A percentile compares a stretch with the other conserved stretches of the same genome.
Evolutionary conservation across 1,140 invertebrate species (phyloP).

Genomic region (Drosophila yakuba): DNA sequence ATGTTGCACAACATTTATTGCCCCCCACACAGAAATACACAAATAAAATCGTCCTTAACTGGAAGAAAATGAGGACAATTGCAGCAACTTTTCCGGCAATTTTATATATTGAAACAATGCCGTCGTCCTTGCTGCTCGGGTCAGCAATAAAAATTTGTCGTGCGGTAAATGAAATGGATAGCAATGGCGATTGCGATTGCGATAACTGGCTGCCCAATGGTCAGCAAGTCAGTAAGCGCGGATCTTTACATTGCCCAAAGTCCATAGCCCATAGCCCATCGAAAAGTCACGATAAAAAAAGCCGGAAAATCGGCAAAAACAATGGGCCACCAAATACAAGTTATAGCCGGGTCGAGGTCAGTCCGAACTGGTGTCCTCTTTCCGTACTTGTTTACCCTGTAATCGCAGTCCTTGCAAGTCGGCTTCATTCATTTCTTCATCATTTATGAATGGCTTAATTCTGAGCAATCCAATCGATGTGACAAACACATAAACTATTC

Average conservation of each 20-base stretch:
- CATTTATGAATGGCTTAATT: conserved; percentile 13
- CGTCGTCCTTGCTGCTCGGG: conserved; percentile 64
- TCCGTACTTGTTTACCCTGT: conserved; percentile 23
- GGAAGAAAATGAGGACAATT: conserved; percentile 79
- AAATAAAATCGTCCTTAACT: conserved; percentile 72
- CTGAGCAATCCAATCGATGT: background rate
- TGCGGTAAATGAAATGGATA: conserved; percentile 81
- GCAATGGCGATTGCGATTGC: conserved; percentile 78
- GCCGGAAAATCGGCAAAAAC: conserved; percentile 10
- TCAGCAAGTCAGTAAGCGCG: conserved; percentile 21
- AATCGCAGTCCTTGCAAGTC: conserved; percentile 1
- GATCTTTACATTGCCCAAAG: conserved; percentile 1
- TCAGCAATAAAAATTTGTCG: conserved; percentile 83
- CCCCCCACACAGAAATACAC: conserved; percentile 39
- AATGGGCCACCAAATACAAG: conserved; percentile 40
- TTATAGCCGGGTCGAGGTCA: conserved; percentile 68
- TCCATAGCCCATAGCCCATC: conserved; percentile 4
- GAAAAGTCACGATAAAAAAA: conserved; percentile 18
- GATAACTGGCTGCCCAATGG: conserved; percentile 59
- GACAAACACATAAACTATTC: too few relatives aligned
- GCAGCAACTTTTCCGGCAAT: conserved; percentile 81
- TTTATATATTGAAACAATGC: conserved; percentile 71
- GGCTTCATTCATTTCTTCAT: background rate
- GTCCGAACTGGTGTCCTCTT: conserved; percentile 21
- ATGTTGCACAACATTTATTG: conserved; percentile 60